A percentile compares a stretch with the other conserved stretches of the same genome.
Conservation (phyloP, 2,888 invertebrate species). For the Tuberolachnus salignus region DNA sequence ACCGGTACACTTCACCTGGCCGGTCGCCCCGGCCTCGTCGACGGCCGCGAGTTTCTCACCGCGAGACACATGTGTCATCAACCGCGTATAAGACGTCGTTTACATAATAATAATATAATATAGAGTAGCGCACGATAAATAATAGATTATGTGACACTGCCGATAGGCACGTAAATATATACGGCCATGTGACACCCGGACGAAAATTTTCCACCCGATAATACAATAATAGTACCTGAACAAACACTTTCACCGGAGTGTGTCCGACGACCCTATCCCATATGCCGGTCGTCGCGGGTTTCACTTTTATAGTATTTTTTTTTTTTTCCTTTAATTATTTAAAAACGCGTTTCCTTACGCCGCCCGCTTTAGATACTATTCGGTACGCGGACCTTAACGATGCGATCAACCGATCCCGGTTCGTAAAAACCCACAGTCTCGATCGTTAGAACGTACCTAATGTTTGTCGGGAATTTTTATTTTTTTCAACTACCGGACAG, state of each 20-base stretch:
- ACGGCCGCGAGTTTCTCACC: constrained; percentile 23
- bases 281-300: neutral
- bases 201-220: neutral
- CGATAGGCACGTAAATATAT: neutral
- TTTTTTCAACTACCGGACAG: too few relatives aligned
- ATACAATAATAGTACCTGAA: too few relatives aligned
- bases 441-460: too few relatives aligned
- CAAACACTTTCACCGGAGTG: neutral
- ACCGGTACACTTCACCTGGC: constrained; percentile 28
- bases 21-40: neutral
- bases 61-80: constrained; percentile 16
- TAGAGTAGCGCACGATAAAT: neutral
- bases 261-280: neutral
- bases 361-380: too few relatives aligned
- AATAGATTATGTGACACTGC: neutral
- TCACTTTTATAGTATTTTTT: constrained; percentile 3
- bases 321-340: too few relatives aligned
- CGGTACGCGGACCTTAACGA: too few relatives aligned
- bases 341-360: too few relatives aligned
- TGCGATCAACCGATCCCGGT: too few relatives aligned
- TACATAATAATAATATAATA: constrained; percentile 2
- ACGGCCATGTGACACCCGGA: neutral
- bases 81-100: neutral
- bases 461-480: too few relatives aligned
- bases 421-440: too few relatives aligned